phyloP scores from a whole-genome alignment of 1,140 invertebrate species.

The Mamestra configurata region DNA sequence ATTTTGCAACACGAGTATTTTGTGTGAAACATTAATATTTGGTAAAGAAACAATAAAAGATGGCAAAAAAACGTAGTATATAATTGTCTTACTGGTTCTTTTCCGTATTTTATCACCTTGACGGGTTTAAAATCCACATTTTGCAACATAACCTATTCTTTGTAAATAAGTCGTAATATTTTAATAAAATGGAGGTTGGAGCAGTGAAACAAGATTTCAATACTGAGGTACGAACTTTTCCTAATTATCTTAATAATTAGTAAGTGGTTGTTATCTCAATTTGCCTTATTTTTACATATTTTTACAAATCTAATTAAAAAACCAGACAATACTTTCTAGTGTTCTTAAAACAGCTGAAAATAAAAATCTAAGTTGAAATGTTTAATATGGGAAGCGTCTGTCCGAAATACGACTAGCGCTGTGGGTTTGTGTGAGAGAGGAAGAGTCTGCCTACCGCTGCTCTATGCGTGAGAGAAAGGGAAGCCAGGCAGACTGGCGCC shows the following conservation, averaged over 20 bases:
- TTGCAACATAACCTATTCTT: conserved; percentile 31
- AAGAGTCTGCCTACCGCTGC: no score
- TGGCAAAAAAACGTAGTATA: neutral
- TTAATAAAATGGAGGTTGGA: conserved; percentile 79
- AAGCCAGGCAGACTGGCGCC: no score
- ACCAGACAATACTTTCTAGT: no score
- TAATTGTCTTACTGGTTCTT: neutral
- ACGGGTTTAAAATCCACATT: neutral
- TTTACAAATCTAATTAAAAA: no score
- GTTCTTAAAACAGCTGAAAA: no score
- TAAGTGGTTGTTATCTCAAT: neutral
- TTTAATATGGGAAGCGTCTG: no score
- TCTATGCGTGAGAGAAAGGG: no score
- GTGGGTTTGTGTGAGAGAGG: no score
- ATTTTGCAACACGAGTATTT: neutral
- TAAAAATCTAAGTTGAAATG: no score
- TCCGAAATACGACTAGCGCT: no score
- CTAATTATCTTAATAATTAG: no score
- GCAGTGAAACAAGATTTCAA: conserved; percentile 84
- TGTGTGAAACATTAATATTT: neutral
- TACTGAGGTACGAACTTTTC: conserved; percentile 72
- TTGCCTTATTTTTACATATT: no score
- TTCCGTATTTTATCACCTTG: neutral
- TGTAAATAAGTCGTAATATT: neutral
- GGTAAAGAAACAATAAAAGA: neutral